Evolutionary conservation across 2,888 invertebrate genomes (phyloP), one percentile per base, ranked within the genome.

Genomic region (Rhamphomyia laevipes): DNA sequence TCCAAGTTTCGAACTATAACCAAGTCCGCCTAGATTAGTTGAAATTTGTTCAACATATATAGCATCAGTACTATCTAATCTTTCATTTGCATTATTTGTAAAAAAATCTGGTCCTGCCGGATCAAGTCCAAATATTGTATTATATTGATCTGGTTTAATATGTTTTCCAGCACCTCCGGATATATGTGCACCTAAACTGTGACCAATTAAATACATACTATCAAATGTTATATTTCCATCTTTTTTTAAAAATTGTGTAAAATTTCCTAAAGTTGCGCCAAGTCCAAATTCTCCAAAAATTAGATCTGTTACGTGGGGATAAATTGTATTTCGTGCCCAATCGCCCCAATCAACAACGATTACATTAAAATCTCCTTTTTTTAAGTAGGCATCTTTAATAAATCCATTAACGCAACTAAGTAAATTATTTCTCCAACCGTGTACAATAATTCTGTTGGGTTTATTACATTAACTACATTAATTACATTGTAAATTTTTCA

Each of bases 171-270:
- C 65, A 45, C 68, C 60, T n/a, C 73, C 71, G 0, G 64, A 63
- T 7, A 70, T 59, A 45, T 73, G 73, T 0, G 67, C 73, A 9
- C 73, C 73, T 35, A 73, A 48, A 1, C 71, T 71, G 47, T 73
- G 73, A 1, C 73, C 73, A 48, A 72, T 59, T 0, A 73, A 42
- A 30, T 66, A 68, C 3, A 67, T 63, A 45, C 61, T 61, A 5
- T 61, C 56, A 16, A 57, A 63, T 2, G 62, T 53, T 1, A 71
- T 53, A 45, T 55, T 52, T 2, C 61, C 59, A 2, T 54, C 53
- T 15, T 51, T 45, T 2, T 65, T 58, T 16, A 73, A 48, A 53
- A 63, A 65, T 15, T 63, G 56, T 35, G 68, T 59, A 47, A 71
- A 65, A 9, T 58, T 52, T 4, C 63, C 63, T 63, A 65, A 30